A percentile compares a stretch with the other conserved stretches of the same genome.
phyloP scores from a whole-genome alignment of 1,140 invertebrate genomes.

The Rhopalosiphum maidis region DNA sequence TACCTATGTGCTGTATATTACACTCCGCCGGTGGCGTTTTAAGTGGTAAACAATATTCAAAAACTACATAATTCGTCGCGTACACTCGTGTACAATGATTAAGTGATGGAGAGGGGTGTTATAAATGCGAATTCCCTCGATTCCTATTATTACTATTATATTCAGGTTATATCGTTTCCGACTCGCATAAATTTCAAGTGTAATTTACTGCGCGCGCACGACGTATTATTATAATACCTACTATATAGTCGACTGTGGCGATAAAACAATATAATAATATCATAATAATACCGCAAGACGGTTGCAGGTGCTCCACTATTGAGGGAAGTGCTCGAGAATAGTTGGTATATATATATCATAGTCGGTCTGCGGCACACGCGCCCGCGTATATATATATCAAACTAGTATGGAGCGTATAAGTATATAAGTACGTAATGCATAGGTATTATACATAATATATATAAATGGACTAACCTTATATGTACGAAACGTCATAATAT shows the following conservation, averaged over 20 bases:
- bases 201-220: not conserved
- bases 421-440: not conserved
- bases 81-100: not conserved
- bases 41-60: not conserved
- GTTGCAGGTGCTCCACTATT: not conserved
- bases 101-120: not conserved
- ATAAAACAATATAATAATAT: conserved; percentile 4
- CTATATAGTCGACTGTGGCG: not conserved
- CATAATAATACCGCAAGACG: not conserved
- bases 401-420: not conserved
- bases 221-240: not conserved
- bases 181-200: conserved; percentile 6
- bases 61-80: not conserved
- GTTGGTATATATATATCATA: not conserved
- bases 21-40: not conserved
- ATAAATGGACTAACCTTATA: not conserved
- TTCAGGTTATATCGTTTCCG: not conserved
- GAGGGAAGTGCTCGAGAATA: not conserved
- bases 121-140: not conserved
- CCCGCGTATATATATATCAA: not conserved
- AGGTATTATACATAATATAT: not conserved
- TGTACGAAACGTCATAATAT: not conserved
- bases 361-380: not conserved
- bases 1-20: not conserved
- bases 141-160: not conserved